These are phyloP conservation scores for Pachypanchax playfairii DNA, from an alignment of 2,113 vertebrate species.

Conservation along the genomic window DNA sequence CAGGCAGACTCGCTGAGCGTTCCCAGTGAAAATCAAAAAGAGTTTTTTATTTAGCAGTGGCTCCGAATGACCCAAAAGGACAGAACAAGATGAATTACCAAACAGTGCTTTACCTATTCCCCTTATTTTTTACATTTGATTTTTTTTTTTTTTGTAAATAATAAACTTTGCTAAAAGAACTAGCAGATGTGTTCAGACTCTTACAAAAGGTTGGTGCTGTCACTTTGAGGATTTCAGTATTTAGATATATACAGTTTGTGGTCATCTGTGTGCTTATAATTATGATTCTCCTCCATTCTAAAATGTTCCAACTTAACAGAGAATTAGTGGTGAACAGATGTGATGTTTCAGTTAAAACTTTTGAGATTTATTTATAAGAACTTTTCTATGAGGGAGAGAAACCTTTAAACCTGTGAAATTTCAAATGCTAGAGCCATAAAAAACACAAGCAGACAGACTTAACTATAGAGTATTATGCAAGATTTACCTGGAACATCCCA, in stretches of 20 bases:
- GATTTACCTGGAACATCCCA: conserved; percentile 24
- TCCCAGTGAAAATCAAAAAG: conserved; percentile 87
- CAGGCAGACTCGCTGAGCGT: conserved; percentile 82
- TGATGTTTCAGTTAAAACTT: conserved; percentile 24
- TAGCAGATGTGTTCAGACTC: conserved; percentile 16
- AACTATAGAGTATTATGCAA: neutral
- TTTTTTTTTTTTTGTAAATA: conserved; percentile 31
- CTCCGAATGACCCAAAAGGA: conserved; percentile 12
- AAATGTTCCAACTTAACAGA: conserved; percentile 26
- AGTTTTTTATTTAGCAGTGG: conserved; percentile 90
- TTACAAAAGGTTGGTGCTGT: neutral
- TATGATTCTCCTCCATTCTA: conserved; percentile 24
- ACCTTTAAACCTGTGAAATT: conserved; percentile 6
- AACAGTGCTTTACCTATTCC: conserved; percentile 4
- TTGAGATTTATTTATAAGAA: conserved; percentile 38
- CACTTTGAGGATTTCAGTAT: conserved; percentile 52
- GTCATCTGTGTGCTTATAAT: conserved; percentile 46
- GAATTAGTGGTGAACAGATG: conserved; percentile 5
- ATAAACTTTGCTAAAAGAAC: conserved; percentile 30
- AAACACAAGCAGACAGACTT: neutral
- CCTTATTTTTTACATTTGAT: neutral
- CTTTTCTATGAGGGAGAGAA: conserved; percentile 39
- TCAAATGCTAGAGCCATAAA: conserved; percentile 22
- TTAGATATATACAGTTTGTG: conserved; percentile 37
- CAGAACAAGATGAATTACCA: conserved; percentile 38